Base-by-base conservation (phyloP, 2,113 vertebrate species). In the Coreoperca whiteheadi region DNA sequence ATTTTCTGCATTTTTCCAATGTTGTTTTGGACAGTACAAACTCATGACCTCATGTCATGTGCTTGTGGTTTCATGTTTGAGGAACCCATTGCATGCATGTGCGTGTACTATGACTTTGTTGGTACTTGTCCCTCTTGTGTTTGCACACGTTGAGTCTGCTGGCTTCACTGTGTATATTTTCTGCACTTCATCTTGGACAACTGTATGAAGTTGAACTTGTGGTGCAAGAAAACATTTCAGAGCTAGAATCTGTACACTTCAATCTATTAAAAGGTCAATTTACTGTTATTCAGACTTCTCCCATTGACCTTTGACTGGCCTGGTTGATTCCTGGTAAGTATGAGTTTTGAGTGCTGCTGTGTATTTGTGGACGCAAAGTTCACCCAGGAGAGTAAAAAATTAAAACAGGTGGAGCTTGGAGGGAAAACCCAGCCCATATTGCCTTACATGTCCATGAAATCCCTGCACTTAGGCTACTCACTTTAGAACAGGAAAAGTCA, bases 11-110 rank as follows among this genome's bases (percentile, higher is more conserved):
- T 74, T 56, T 90, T 77, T 82, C 51, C 63, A 64, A 5, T 53
- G 28, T 76, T 79, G 53, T 80, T 71, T 84, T 80, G 48, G 54
- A 76, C 50, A 61, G 23, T 48, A 18, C 39, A 74, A 53, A 69
- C 84, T 61, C 81, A 50, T 87, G 89, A 83, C 84, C 82, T 82
- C 79, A 64, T 75, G 79, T 87, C 81, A 85, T 51, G 83, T 81
- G 84, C 48, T 68, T 23, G 48, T 79, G 69, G 80, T 87, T 89
- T 86, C 66, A 51, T 84, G 61, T 87, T 87, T 84, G 68, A 82
- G 84, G 88, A 93, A 90, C 86, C 86, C 2, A 4, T 46, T 25
- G 23, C 66, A 70, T 66, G 78, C 34, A 64, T 86, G 69, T 30
- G 54, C 69, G 59, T 73, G 74, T 54, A 12, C 48, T 37, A 3